Evolutionary conservation across 2,888 invertebrate genomes (phyloP), one percentile per base, ranked within the genome.

Genomic region (Acanthosepion esculentum): DNA sequence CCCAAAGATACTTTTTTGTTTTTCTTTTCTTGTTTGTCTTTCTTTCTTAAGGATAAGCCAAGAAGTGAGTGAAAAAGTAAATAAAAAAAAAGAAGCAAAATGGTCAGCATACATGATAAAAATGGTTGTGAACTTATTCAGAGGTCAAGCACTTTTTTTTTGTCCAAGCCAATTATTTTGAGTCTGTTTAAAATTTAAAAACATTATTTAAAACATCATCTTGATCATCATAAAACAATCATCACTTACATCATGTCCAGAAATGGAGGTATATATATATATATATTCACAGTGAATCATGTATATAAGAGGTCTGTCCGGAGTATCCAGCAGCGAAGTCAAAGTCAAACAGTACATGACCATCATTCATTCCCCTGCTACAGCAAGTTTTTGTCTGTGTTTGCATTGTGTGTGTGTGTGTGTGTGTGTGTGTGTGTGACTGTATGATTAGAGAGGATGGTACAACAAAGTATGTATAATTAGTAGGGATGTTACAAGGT

Each of bases 351-450:
- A 78, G 78, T 78, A 78, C 78, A 78, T 78, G 78, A 78, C n/a
- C n/a, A 78, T 78, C n/a, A 78, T 78, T 78, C n/a, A 78, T 78
- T 78, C 78, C n/a, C n/a, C 78, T 78, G 78, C 78, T 78, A 78
- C n/a, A 33, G 78, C 12, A 15, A 12, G 15, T 78, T n/a, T 33
- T 15, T 78, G 33, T 78, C 12, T 33, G 33, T 33, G 33, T 78
- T 33, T 12, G n/a, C 15, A 78, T 78, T 78, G 23, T 23, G 33
- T 78, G 78, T n/a, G n/a, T 78, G 33, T 33, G 12, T 33, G 33
- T 78, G 10, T 78, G 15, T n/a, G 10, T 78, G 78, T n/a, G 7
- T 78, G 29, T 2, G 4, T 78, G 29, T n/a, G n/a, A n/a, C n/a
- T n/a, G n/a, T n/a, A n/a, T 8, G n/a, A 33, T 78, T n/a, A n/a